A percentile compares a stretch with the other conserved stretches of the same genome.
These are phyloP conservation scores for Calliopum simillimum DNA, from an alignment of 2,888 invertebrate species.

Conservation along the genomic window DNA sequence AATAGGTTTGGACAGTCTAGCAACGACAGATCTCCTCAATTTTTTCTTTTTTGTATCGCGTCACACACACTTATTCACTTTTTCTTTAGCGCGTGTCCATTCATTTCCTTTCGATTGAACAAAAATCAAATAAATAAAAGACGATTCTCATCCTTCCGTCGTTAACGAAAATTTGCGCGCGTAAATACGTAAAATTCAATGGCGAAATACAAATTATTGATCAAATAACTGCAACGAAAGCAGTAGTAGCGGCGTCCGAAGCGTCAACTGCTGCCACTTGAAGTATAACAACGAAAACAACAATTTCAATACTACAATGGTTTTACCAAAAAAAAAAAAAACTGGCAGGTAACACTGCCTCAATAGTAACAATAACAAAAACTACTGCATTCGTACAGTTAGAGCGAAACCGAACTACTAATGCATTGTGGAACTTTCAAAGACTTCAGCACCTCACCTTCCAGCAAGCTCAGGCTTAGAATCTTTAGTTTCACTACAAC, in stretches of 20 bases:
- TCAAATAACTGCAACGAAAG: constrained; percentile 51
- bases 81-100: too few relatives aligned
- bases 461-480: not conserved
- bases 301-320: not conserved
- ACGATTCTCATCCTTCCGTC: constrained; percentile 4
- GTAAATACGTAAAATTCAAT: constrained; percentile 44
- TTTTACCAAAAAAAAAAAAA: not conserved
- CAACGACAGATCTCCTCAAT: too few relatives aligned
- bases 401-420: constrained; percentile 52
- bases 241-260: constrained; percentile 5
- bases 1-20: too few relatives aligned
- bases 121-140: too few relatives aligned
- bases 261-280: constrained; percentile 13
- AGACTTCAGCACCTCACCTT: constrained; percentile 15
- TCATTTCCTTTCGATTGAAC: too few relatives aligned
- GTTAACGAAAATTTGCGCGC: not conserved
- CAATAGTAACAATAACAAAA: not conserved
- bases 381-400: constrained; percentile 46
- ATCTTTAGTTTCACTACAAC: too few relatives aligned
- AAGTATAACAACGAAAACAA: constrained; percentile 16
- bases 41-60: too few relatives aligned
- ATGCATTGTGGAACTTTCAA: constrained; percentile 43
- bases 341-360: not conserved
- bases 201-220: constrained; percentile 53
- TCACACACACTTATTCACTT: too few relatives aligned